Conservation (phyloP, 1,140 invertebrate species). For the Drusus annulatus region DNA sequence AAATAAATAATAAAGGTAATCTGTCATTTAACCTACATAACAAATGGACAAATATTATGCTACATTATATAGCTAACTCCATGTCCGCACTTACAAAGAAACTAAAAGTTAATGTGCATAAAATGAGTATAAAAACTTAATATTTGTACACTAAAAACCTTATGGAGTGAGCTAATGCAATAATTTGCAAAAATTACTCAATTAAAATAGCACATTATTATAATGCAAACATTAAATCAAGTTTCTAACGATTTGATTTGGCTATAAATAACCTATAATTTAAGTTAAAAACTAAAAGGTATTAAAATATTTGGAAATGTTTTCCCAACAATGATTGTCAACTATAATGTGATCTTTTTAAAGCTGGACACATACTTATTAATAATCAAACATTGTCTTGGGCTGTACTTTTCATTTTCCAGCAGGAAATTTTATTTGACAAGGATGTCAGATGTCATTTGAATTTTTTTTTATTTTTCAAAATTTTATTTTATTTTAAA, state of each 20-base stretch:
- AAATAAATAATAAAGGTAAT: background rate
- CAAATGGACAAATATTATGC: no score
- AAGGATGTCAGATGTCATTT: no score
- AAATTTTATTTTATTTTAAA: no score
- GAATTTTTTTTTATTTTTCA: no score
- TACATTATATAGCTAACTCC: no score
- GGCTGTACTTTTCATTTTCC: no score
- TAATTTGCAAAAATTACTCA: slow-evolving; percentile 19
- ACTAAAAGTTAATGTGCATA: slow-evolving; percentile 28
- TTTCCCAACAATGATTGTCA: background rate
- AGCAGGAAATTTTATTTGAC: no score
- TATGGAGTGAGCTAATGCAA: slow-evolving; percentile 5
- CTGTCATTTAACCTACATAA: background rate
- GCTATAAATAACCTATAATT: slow-evolving; percentile 5
- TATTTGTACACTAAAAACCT: slow-evolving; percentile 38
- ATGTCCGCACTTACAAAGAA: no score
- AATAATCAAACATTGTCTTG: no score
- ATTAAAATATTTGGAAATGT: background rate
- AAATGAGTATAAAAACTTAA: slow-evolving; percentile 40
- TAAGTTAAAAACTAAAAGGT: slow-evolving; percentile 3
- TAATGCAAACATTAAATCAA: slow-evolving; percentile 37
- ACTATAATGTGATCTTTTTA: no score
- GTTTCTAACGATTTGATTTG: slow-evolving; percentile 23
- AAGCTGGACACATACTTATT: no score
- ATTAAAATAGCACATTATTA: slow-evolving; percentile 40